Conservation (phyloP, 2,888 invertebrate genomes). For the Archips xylosteana region DNA sequence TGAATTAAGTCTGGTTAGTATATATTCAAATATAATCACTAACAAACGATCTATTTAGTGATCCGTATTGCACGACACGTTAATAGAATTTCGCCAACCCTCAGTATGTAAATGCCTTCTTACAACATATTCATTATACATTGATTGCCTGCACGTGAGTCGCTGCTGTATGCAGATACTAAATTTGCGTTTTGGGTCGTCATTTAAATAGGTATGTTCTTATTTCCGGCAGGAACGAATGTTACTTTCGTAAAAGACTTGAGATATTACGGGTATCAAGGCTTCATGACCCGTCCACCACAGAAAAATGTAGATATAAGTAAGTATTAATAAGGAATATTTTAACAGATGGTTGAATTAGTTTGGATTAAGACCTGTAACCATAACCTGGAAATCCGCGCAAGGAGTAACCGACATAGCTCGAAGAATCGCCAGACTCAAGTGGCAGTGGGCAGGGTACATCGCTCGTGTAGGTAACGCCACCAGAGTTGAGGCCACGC, state of each 20-base stretch:
- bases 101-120: conserved; percentile 31
- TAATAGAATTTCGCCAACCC: conserved; percentile 9
- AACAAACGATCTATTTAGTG: background rate
- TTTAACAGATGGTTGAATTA: too few relatives aligned
- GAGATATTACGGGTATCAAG: background rate
- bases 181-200: conserved; percentile 39
- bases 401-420: too few relatives aligned
- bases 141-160: conserved; percentile 24
- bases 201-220: conserved; percentile 32
- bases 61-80: background rate
- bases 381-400: too few relatives aligned
- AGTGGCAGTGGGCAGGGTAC: too few relatives aligned
- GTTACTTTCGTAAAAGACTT: background rate
- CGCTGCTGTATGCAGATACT: conserved; percentile 27
- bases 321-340: too few relatives aligned
- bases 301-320: too few relatives aligned
- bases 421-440: too few relatives aligned
- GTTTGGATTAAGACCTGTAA: too few relatives aligned
- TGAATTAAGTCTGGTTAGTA: background rate
- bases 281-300: too few relatives aligned
- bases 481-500: too few relatives aligned
- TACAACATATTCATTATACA: conserved; percentile 32
- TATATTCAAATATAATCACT: background rate
- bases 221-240: conserved; percentile 17
- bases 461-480: too few relatives aligned